phyloP scores from a whole-genome alignment of 2,797 vertebrate genomes.

The Clarias fuscus region DNA sequence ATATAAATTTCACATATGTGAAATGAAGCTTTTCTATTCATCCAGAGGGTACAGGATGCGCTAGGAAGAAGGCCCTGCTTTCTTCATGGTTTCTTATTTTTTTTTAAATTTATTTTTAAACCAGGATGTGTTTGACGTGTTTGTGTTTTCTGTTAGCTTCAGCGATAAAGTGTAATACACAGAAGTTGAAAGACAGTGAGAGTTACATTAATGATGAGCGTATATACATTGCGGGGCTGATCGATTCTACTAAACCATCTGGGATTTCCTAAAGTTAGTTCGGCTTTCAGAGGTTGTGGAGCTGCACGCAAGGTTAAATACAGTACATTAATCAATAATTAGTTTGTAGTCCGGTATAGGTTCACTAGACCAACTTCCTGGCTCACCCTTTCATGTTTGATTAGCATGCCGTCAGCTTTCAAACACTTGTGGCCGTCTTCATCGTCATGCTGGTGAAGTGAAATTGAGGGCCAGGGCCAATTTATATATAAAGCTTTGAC shows the following conservation, averaged over 20 bases:
- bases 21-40: conserved; percentile 22
- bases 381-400: conserved; percentile 3
- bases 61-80: conserved; percentile 6
- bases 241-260: conserved; percentile 12
- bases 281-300: conserved; percentile 15
- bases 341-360: not conserved
- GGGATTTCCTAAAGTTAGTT: conserved; percentile 17
- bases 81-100: not conserved
- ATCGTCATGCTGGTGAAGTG: conserved; percentile 22
- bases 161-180: conserved; percentile 26
- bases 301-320: conserved; percentile 13
- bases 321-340: not conserved
- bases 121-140: conserved; percentile 12
- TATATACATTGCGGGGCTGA: conserved; percentile 27
- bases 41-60: conserved; percentile 23
- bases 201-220: conserved; percentile 33
- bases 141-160: conserved; percentile 37
- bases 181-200: conserved; percentile 29
- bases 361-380: not conserved
- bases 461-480: conserved; percentile 8
- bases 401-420: conserved; percentile 8
- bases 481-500: conserved; percentile 8
- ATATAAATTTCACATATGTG: conserved; percentile 1
- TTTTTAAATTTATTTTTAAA: not conserved
- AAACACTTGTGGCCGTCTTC: not conserved